Evolutionary conservation across 2,797 vertebrate genomes (phyloP).

Genomic region (Halcyon leucocephala): DNA sequence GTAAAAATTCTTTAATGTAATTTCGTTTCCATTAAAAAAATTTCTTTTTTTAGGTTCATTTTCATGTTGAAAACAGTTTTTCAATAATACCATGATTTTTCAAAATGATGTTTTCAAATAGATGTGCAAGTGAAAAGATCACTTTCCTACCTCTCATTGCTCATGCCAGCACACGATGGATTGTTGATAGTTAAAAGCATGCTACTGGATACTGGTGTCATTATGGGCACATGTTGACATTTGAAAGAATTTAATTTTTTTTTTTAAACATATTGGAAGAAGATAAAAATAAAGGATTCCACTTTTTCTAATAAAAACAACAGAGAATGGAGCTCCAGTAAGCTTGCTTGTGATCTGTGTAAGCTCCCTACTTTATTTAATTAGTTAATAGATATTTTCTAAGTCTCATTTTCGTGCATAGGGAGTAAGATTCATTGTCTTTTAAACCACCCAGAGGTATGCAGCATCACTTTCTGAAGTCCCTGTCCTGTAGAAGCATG

Average conservation of each 20-base stretch:
- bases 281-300: not conserved
- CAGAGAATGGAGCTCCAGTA: not conserved
- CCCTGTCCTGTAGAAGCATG: not conserved
- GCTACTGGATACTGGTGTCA: not conserved
- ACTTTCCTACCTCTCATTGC: not conserved
- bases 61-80: not conserved
- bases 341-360: not conserved
- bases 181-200: fast-evolving
- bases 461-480: not conserved
- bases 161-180: not conserved
- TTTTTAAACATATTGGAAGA: not conserved
- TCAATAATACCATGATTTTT: not conserved
- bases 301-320: not conserved
- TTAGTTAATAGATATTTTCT: not conserved
- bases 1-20: not conserved
- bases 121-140: not conserved
- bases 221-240: not conserved
- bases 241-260: not conserved
- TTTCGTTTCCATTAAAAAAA: fast-evolving
- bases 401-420: not conserved
- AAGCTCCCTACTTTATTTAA: not conserved
- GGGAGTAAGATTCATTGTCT: not conserved
- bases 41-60: not conserved
- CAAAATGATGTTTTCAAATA: not conserved
- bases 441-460: not conserved